Base-by-base conservation (phyloP, 2,888 invertebrate genomes). In the Orchestes rusci region DNA sequence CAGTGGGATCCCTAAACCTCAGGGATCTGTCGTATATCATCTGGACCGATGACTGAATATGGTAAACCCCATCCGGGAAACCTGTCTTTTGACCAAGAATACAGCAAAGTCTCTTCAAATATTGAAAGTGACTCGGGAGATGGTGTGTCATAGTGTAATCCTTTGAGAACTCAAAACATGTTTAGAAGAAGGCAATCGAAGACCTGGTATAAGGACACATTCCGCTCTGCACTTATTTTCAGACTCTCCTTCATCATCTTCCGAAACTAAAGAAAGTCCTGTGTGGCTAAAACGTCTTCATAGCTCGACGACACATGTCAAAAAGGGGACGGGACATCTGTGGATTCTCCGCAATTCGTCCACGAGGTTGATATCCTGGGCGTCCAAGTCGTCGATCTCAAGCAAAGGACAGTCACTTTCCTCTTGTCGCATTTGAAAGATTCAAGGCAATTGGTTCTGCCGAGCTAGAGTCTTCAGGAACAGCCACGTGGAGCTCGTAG, bases 401-500 rank as follows among this genome's bases (percentile, higher is more conserved):
- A 18, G 5, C 16, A 45, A 35, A 10, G 44, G n/a, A n/a, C n/a
- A 45, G 27, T 45, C 43, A 5, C 34, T 20, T 4, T 5, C 29
- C 10, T 45, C 43, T 15, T 36, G 15, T 4, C 27, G 28, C 17
- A 18, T 34, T 30, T 43, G 43, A n/a, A 44, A 37, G 8, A 12
- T 29, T 19, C n/a, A 17, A 5, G 37, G 36, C 29, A 15, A 13
- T n/a, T n/a, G n/a, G n/a, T n/a, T n/a, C n/a, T n/a, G 10, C 41
- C 41, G 28, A 43, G 37, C 18, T 39, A 47, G 7, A 54, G 33
- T 13, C 33, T 29, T 16, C 34, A 39, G 16, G 20, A 23, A 5
- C 5, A 7, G 1, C 45, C 16, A n/a, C 39, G 18, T 4, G 47
- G 44, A 7, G 52, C 46, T 19, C 35, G 31, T 12, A 50, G 39